A percentile compares a stretch with the other conserved stretches of the same genome.
Evolutionary conservation across 2,797 vertebrate genomes (phyloP).

Genomic region (Hippocampus kuda): DNA sequence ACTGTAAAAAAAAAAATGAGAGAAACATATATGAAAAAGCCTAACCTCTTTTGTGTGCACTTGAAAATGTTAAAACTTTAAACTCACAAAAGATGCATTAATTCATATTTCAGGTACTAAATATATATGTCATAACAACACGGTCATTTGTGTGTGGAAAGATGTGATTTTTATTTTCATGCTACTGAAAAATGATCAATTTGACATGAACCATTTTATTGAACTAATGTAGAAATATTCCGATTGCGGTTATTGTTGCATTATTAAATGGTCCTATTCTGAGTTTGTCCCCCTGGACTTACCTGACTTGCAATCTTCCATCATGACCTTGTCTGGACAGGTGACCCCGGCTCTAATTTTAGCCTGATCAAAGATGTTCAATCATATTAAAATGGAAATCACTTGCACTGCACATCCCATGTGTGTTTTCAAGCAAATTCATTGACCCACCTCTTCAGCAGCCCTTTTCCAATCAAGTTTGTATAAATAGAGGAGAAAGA

Average conservation of each 20-base stretch:
- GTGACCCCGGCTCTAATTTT: conserved; percentile 51
- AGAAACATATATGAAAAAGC: too few relatives aligned
- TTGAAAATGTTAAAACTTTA: too few relatives aligned
- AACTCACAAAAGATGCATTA: background rate
- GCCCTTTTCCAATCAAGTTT: conserved; percentile 78
- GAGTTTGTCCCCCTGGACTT: background rate
- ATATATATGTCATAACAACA: background rate
- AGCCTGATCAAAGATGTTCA: conserved; percentile 46
- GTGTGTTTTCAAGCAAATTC: background rate
- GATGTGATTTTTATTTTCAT: background rate
- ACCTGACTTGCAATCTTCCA: conserved; percentile 36
- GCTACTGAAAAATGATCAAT: too few relatives aligned
- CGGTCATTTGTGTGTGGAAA: too few relatives aligned
- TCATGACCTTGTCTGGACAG: conserved; percentile 15
- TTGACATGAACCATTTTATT: too few relatives aligned
- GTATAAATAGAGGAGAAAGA: conserved; percentile 66
- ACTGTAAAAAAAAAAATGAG: too few relatives aligned
- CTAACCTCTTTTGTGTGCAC: too few relatives aligned
- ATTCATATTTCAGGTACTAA: background rate
- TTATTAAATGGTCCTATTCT: too few relatives aligned
- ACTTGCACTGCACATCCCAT: background rate
- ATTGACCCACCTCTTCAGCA: conserved; percentile 69
- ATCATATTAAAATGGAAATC: background rate
- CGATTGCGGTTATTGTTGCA: too few relatives aligned
- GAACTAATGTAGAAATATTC: too few relatives aligned